A percentile compares a stretch with the other conserved stretches of the same genome.
These are phyloP conservation scores for Garrulus glandarius DNA, from an alignment of 2,797 vertebrate species.

Conservation along the genomic window DNA sequence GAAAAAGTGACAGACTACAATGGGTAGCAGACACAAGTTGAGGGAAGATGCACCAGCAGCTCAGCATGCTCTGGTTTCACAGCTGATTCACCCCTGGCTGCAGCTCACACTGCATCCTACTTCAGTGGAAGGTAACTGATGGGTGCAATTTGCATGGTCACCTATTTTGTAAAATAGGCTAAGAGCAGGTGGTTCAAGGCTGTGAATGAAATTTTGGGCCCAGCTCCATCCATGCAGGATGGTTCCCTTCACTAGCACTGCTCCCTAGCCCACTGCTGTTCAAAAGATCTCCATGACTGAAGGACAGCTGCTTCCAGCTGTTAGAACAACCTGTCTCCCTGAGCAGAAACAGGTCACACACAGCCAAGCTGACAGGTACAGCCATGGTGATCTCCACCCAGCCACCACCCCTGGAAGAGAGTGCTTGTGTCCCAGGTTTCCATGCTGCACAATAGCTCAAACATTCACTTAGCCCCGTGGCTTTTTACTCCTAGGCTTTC, in stretches of 20 bases:
- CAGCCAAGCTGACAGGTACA: no score
- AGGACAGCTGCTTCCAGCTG: not conserved
- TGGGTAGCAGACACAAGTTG: not conserved
- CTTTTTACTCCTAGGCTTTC: not conserved
- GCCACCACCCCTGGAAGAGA: not conserved
- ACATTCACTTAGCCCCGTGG: not conserved
- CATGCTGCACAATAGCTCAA: not conserved
- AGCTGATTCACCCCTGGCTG: not conserved
- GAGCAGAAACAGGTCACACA: not conserved
- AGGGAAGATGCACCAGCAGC: not conserved
- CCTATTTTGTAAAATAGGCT: not conserved
- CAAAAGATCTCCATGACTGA: not conserved
- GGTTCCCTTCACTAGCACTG: not conserved
- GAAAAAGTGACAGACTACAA: not conserved
- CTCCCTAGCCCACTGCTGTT: not conserved
- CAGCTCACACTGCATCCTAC: rapidly evolving
- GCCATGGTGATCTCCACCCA: not conserved
- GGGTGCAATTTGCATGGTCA: rapidly evolving
- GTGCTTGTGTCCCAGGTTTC: not conserved
- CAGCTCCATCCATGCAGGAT: no score
- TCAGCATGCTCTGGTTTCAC: not conserved
- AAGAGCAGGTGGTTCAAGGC: not conserved
- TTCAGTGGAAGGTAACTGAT: not conserved
- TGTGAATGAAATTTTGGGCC: not conserved
- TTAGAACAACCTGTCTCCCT: not conserved